These are phyloP conservation scores for Meta bourneti DNA, from an alignment of 2,888 invertebrate genomes.

Conservation along the genomic window DNA sequence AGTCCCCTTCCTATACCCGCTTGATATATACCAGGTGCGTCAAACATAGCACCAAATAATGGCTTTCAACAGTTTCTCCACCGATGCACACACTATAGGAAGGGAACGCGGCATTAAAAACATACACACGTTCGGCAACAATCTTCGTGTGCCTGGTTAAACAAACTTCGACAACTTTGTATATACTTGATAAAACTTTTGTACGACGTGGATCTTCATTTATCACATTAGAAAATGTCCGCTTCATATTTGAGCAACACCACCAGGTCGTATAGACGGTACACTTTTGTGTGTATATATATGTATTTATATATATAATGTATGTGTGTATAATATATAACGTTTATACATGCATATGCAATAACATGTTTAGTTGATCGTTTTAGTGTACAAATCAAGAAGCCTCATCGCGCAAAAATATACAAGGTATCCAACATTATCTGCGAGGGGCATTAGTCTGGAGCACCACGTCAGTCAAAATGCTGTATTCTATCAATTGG, in stretches of 20 bases:
- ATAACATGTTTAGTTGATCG: slow-evolving; percentile 63
- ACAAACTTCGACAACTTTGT: slow-evolving; percentile 75
- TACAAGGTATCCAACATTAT: slow-evolving; percentile 60
- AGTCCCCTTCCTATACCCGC: slow-evolving; percentile 74
- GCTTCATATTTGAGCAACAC: slow-evolving; percentile 76
- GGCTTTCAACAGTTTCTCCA: slow-evolving; percentile 51
- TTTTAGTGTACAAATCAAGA: slow-evolving; percentile 70
- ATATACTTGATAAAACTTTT: slow-evolving; percentile 77
- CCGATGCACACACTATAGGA: slow-evolving; percentile 64
- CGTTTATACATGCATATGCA: slow-evolving; percentile 72
- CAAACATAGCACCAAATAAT: slow-evolving; percentile 70
- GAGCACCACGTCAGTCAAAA: slow-evolving; percentile 71
- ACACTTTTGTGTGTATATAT: slow-evolving; percentile 54
- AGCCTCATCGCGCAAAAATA: slow-evolving; percentile 63
- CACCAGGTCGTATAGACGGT: slow-evolving; percentile 75
- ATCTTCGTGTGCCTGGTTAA: slow-evolving; percentile 70
- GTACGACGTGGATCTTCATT: slow-evolving; percentile 68
- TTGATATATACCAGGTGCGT: slow-evolving; percentile 71
- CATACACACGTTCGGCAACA: slow-evolving; percentile 68
- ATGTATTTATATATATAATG: slow-evolving; percentile 65
- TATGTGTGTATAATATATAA: slow-evolving; percentile 72
- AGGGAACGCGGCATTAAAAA: slow-evolving; percentile 75
- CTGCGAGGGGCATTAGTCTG: slow-evolving; percentile 49
- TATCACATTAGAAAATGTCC: slow-evolving; percentile 76
- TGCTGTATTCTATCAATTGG: slow-evolving; percentile 41